phyloP scores from a whole-genome alignment of 2,113 vertebrate species.

The Columbina picui region DNA sequence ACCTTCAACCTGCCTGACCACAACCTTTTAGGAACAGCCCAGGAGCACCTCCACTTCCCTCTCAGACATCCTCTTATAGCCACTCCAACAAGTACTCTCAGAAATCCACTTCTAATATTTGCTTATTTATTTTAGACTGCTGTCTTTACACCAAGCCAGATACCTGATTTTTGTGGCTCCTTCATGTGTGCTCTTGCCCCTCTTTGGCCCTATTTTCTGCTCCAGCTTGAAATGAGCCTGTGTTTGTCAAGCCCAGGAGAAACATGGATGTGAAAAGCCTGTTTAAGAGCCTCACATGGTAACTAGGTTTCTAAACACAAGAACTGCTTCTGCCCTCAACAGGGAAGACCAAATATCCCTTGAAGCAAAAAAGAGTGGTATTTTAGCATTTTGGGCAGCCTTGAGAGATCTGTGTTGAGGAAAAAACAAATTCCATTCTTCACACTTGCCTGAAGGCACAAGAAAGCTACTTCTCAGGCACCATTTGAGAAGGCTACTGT shows the following conservation, averaged over 20 bases:
- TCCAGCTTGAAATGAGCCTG: not conserved
- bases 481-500: not conserved
- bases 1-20: not conserved
- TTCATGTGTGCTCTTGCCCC: not conserved
- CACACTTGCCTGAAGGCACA: not conserved
- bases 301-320: not conserved
- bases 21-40: not conserved
- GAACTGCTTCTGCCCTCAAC: not conserved
- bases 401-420: fast-evolving
- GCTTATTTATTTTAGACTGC: not conserved
- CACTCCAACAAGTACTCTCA: not conserved
- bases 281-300: not conserved
- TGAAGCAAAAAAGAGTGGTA: not conserved
- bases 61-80: not conserved
- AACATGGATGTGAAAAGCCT: not conserved
- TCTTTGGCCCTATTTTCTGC: not conserved
- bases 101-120: not conserved
- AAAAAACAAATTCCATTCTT: not conserved
- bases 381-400: not conserved
- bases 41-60: not conserved
- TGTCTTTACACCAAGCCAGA: not conserved
- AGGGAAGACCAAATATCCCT: not conserved
- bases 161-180: not conserved
- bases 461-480: not conserved
- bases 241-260: not conserved